A percentile compares a stretch with the other conserved stretches of the same genome.
Evolutionary conservation across 2,113 vertebrate species (phyloP).

Genomic region (Platysternon megacephalum): DNA sequence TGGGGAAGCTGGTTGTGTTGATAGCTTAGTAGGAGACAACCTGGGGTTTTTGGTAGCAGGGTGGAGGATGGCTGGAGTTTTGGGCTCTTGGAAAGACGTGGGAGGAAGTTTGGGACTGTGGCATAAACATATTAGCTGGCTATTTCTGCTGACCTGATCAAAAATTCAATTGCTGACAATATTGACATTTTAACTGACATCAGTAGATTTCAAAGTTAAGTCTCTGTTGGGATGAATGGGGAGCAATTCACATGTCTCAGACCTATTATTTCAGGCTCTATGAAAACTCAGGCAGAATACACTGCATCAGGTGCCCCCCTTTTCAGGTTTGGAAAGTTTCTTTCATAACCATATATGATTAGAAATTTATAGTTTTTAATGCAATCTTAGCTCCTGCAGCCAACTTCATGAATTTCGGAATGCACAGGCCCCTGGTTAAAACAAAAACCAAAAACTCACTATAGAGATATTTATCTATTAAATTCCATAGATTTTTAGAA

Average conservation of each 20-base stretch:
- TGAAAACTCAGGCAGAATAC: neutral
- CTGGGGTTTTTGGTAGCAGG: neutral
- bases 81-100: too few relatives aligned
- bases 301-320: fast-evolving
- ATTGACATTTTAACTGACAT: neutral
- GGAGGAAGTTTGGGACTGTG: too few relatives aligned
- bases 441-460: neutral
- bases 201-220: neutral
- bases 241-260: neutral
- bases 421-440: neutral
- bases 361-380: neutral
- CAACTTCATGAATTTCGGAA: neutral
- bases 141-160: neutral
- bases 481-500: slow-evolving; percentile 1
- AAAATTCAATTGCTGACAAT: neutral
- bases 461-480: neutral
- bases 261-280: neutral
- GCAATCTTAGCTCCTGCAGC: neutral
- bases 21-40: neutral
- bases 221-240: neutral
- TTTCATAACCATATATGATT: neutral
- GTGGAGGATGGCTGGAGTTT: neutral
- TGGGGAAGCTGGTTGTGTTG: neutral
- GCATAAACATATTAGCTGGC: neutral
- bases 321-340: neutral